phyloP scores from a whole-genome alignment of 2,113 vertebrate genomes.

The Zootoca vivipara region DNA sequence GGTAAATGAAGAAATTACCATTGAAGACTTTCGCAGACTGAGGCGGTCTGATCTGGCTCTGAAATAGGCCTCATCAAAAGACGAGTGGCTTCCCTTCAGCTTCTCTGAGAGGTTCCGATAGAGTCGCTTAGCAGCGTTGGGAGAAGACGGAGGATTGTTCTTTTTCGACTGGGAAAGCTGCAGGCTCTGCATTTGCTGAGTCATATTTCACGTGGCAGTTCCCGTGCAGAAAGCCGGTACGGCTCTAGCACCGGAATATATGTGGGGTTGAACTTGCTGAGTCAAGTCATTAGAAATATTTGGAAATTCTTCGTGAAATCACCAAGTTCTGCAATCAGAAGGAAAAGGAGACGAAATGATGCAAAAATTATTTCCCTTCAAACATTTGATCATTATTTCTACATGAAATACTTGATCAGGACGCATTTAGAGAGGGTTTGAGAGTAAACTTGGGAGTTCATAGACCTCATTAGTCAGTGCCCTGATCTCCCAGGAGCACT shows the following conservation, averaged over 20 bases:
- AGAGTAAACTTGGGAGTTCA: not conserved
- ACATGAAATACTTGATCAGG: not conserved
- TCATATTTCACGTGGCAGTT: conserved; percentile 80
- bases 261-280: not conserved
- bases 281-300: not conserved
- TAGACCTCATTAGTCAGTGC: not conserved
- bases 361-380: not conserved
- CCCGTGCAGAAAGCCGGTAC: conserved; percentile 67
- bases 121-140: conserved; percentile 91
- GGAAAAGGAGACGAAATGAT: not conserved
- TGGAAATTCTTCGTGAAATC: not conserved
- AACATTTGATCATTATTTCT: not conserved
- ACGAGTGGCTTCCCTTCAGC: conserved; percentile 90
- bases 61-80: conserved; percentile 92
- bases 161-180: conserved; percentile 88
- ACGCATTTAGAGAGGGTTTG: not conserved
- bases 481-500: not conserved
- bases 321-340: not conserved
- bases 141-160: conserved; percentile 86
- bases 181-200: conserved; percentile 94
- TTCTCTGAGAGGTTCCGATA: conserved; percentile 97
- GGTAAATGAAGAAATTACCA: conserved; percentile 68
- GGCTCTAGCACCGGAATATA: not conserved
- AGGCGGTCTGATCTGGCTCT: conserved; percentile 87
- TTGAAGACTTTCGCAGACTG: conserved; percentile 88